Evolutionary conservation across 2,113 vertebrate species (phyloP).

Genomic region (Mola mola): DNA sequence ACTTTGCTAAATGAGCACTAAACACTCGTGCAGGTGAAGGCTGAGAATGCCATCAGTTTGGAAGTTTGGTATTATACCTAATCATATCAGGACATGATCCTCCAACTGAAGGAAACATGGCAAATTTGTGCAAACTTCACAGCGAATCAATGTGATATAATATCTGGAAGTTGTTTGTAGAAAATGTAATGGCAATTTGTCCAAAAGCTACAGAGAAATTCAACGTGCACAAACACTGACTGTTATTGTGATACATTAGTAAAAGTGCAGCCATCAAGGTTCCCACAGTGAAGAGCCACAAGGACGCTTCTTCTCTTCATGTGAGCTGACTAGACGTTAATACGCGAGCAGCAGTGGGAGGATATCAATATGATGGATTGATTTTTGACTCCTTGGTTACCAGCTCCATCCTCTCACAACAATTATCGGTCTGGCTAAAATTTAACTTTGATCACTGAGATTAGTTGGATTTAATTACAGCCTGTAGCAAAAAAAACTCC

Average conservation of each 20-base stretch:
- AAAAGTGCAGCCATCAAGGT: background rate
- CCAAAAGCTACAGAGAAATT: background rate
- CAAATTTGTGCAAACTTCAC: too few species aligned
- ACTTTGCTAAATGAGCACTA: too few species aligned
- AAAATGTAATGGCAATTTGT: too few species aligned
- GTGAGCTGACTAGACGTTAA: background rate
- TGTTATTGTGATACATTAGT: background rate
- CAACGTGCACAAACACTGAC: too few species aligned
- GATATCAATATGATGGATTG: constrained; percentile 7
- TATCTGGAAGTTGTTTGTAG: too few species aligned
- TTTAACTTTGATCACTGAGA: constrained; percentile 24
- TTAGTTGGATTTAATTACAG: constrained; percentile 25
- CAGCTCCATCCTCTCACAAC: background rate
- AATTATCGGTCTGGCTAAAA: constrained; percentile 15
- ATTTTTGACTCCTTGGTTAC: constrained; percentile 36
- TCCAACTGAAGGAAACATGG: too few species aligned
- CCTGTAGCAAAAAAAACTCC: too few species aligned
- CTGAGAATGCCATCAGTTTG: too few species aligned
- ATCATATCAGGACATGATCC: too few species aligned
- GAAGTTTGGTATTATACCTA: too few species aligned
- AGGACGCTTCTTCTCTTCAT: constrained; percentile 2
- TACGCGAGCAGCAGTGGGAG: background rate
- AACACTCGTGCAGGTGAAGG: too few species aligned
- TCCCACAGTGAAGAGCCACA: background rate
- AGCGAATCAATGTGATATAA: too few species aligned